Conservation (phyloP, 2,888 invertebrate species). For the Papilio elwesi region DNA sequence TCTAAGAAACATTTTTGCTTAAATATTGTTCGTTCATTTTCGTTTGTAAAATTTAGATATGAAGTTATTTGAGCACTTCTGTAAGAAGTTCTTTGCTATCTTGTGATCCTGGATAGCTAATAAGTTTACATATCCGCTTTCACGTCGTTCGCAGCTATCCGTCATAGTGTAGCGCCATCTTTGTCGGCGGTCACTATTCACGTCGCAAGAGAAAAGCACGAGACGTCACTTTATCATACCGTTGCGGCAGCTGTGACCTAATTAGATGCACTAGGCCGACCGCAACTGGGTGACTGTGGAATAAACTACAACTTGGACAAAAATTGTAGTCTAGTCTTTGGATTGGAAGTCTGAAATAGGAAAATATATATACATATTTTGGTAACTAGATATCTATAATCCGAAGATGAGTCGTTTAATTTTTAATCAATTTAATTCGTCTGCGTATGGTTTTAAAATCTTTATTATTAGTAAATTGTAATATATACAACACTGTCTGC, state of each 20-base stretch:
- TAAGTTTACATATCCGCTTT: slow-evolving; percentile 12
- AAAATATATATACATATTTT: too few species aligned
- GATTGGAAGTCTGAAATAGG: not conserved
- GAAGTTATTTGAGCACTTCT: too few species aligned
- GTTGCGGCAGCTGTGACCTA: slow-evolving; percentile 31
- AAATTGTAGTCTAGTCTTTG: not conserved
- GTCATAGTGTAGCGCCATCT: not conserved
- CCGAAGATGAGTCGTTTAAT: too few species aligned
- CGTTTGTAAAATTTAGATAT: too few species aligned
- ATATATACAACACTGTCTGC: not conserved
- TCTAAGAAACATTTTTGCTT: too few species aligned
- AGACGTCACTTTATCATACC: slow-evolving; percentile 28
- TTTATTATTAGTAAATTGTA: not conserved
- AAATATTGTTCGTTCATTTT: too few species aligned
- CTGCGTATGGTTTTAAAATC: too few species aligned
- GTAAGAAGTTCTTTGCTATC: not conserved
- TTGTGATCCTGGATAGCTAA: not conserved
- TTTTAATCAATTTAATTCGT: too few species aligned
- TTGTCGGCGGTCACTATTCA: slow-evolving; percentile 13
- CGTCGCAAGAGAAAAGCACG: slow-evolving; percentile 26
- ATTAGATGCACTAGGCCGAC: slow-evolving; percentile 27
- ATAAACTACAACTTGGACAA: slow-evolving; percentile 9
- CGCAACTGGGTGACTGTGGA: slow-evolving; percentile 21
- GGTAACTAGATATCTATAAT: too few species aligned
- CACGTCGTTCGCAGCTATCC: not conserved